A percentile compares a stretch with the other conserved stretches of the same genome.
Conservation (phyloP, 2,797 vertebrate species). For the Cynopterus sphinx region DNA sequence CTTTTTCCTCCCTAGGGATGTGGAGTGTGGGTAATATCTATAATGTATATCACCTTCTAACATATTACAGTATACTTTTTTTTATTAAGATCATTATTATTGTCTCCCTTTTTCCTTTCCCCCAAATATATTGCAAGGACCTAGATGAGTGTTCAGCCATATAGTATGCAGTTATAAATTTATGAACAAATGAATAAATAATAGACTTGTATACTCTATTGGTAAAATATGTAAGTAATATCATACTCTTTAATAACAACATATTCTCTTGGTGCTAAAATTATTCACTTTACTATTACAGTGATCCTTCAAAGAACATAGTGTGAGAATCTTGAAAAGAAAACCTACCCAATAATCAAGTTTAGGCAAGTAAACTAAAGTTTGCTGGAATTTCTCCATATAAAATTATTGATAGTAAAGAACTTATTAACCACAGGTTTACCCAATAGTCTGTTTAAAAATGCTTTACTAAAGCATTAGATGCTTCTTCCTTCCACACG, state of each 20-base stretch:
- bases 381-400: slow-evolving; percentile 21
- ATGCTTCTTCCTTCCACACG: not conserved
- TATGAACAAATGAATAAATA: not conserved
- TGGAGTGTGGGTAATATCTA: no score
- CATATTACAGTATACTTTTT: not conserved
- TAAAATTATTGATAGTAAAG: not conserved
- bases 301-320: not conserved
- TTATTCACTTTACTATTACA: not conserved
- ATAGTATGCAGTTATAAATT: not conserved
- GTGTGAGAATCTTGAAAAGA: slow-evolving; percentile 36
- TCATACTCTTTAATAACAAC: not conserved
- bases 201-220: not conserved
- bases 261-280: not conserved
- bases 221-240: slow-evolving; percentile 30
- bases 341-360: not conserved
- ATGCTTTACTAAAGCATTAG: not conserved
- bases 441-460: slow-evolving; percentile 1
- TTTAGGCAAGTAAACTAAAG: slow-evolving; percentile 22
- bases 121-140: not conserved
- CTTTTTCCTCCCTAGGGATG: no score
- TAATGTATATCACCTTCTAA: not conserved
- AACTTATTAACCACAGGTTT: slow-evolving; percentile 11
- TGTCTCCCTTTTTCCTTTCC: not conserved
- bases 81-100: slow-evolving; percentile 14
- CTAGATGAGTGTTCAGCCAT: not conserved